Conservation (phyloP, 1,140 invertebrate genomes). For the Scaptomyza montana region DNA sequence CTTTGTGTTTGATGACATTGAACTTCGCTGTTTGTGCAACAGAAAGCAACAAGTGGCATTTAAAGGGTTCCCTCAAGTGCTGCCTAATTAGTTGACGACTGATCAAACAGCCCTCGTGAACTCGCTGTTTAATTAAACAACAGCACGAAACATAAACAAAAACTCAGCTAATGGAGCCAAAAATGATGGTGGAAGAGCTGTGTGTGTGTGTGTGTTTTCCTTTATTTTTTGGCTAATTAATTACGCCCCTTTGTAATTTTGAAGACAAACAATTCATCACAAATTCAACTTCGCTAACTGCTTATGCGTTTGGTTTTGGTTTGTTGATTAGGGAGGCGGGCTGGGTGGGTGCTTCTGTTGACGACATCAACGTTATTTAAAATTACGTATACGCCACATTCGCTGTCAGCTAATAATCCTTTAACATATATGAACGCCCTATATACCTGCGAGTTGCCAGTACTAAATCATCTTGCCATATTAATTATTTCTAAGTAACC, state of each 20-base stretch:
- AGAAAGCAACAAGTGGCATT: constrained; percentile 36
- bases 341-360: constrained; percentile 1
- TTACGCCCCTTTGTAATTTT: constrained; percentile 76
- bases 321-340: background rate
- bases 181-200: constrained; percentile 2
- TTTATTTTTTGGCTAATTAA: constrained; percentile 68
- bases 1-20: constrained; percentile 36
- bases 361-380: constrained; percentile 50
- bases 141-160: constrained; percentile 27
- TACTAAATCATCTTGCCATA: constrained; percentile 81
- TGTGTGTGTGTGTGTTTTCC: too few species aligned
- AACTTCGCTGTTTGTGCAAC: constrained; percentile 27
- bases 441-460: constrained; percentile 82
- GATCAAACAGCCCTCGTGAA: constrained; percentile 58
- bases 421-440: constrained; percentile 81
- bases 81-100: constrained; percentile 69
- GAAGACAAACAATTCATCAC: constrained; percentile 80
- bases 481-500: constrained; percentile 80
- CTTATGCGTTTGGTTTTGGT: constrained; percentile 44
- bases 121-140: constrained; percentile 52
- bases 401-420: constrained; percentile 81
- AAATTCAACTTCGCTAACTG: constrained; percentile 61
- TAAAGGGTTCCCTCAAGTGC: constrained; percentile 56
- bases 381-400: constrained; percentile 78
- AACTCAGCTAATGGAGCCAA: background rate